These are phyloP conservation scores for Pelecanus crispus DNA, from an alignment of 2,113 vertebrate genomes.

Conservation along the genomic window DNA sequence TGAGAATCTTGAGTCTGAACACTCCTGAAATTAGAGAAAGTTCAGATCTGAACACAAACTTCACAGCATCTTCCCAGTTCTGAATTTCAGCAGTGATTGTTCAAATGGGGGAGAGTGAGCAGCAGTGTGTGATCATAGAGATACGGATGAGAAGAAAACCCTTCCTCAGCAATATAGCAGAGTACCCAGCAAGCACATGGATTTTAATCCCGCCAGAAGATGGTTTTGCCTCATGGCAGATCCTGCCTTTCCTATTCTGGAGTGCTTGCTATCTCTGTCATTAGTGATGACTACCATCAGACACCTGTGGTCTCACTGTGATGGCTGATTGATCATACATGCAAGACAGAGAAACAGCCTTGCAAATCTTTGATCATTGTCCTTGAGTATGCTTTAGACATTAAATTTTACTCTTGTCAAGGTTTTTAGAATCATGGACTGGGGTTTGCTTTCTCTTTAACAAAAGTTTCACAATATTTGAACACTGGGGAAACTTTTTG, in stretches of 20 bases:
- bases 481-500: not conserved
- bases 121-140: not conserved
- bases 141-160: not conserved
- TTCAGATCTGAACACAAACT: not conserved
- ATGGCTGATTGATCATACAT: not conserved
- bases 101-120: not conserved
- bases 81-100: not conserved
- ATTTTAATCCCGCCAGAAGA: not conserved
- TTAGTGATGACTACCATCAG: not conserved
- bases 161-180: not conserved
- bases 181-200: not conserved
- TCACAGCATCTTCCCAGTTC: not conserved
- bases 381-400: not conserved
- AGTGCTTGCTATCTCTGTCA: not conserved
- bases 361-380: not conserved
- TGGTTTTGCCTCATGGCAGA: not conserved
- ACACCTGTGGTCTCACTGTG: not conserved
- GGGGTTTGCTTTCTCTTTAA: not conserved
- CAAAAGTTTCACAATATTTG: not conserved
- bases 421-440: not conserved
- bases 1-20: not conserved
- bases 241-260: not conserved
- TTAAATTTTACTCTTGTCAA: not conserved
- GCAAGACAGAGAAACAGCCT: not conserved
- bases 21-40: not conserved